A percentile compares a stretch with the other conserved stretches of the same genome.
Conservation (phyloP, 1,140 invertebrate species). For the Nasonia giraulti region DNA sequence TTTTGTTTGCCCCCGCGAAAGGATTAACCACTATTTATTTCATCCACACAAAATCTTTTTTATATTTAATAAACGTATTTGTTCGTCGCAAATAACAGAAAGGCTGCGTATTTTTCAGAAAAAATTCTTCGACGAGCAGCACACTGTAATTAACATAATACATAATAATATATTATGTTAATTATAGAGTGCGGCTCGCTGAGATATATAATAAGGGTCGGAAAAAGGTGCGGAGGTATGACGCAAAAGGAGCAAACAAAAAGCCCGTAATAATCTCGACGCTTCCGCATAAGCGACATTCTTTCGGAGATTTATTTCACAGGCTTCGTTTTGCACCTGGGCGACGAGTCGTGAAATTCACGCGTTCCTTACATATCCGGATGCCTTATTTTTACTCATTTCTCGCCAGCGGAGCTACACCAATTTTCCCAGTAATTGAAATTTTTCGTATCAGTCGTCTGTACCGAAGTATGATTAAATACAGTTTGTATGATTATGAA, state of each 20-base stretch:
- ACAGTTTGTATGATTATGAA: too few relatives aligned
- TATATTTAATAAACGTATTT: too few relatives aligned
- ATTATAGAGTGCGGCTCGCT: too few relatives aligned
- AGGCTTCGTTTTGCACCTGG: conserved; percentile 68
- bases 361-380: conserved; percentile 60
- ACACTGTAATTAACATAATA: neutral
- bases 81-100: too few relatives aligned
- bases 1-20: neutral
- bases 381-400: neutral
- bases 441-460: neutral
- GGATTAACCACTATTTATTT: neutral
- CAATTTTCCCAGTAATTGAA: conserved; percentile 36
- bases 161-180: too few relatives aligned
- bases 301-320: conserved; percentile 66
- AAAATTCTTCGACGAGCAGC: too few relatives aligned
- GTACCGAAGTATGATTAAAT: neutral
- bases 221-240: neutral
- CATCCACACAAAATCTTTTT: too few relatives aligned
- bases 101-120: too few relatives aligned
- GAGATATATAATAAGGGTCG: neutral
- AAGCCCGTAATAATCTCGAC: conserved; percentile 19
- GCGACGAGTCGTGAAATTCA: conserved; percentile 64
- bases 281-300: conserved; percentile 49
- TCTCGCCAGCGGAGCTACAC: neutral
- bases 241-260: neutral